These are phyloP conservation scores for Helobdella robusta DNA, from an alignment of 2,888 invertebrate species.

Conservation along the genomic window DNA sequence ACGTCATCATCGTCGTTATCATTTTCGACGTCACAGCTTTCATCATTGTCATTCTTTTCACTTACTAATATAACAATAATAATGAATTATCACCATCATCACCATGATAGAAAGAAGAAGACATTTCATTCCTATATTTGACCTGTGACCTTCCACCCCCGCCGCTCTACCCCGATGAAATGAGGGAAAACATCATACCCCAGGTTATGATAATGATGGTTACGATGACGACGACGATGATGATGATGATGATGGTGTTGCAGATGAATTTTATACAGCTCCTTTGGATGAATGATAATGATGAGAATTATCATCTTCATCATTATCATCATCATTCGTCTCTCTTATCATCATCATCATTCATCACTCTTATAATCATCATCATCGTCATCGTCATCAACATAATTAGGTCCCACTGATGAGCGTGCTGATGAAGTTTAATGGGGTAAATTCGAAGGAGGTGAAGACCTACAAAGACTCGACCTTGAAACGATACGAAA, in stretches of 20 bases:
- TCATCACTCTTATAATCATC: not conserved
- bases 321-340: not conserved
- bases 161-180: slow-evolving; percentile 87
- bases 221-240: not conserved
- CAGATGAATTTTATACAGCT: no score
- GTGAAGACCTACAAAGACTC: slow-evolving; percentile 99
- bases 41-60: no score
- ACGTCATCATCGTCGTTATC: no score
- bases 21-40: no score
- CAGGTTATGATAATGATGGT: slow-evolving; percentile 57
- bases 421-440: slow-evolving; percentile 86
- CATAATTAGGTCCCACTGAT: slow-evolving; percentile 74
- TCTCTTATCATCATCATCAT: not conserved
- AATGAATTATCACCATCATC: no score
- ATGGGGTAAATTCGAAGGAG: slow-evolving; percentile 87
- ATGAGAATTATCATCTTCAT: not conserved
- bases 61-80: no score
- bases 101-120: not conserved
- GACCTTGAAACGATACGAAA: slow-evolving; percentile 89
- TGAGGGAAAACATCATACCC: slow-evolving; percentile 95
- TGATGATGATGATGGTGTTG: no score
- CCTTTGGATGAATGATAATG: not conserved
- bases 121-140: slow-evolving; percentile 82
- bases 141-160: slow-evolving; percentile 96
- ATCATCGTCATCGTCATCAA: no score